These are phyloP conservation scores for Typhlomys cinereus DNA, from an alignment of 2,113 vertebrate genomes.

Conservation along the genomic window DNA sequence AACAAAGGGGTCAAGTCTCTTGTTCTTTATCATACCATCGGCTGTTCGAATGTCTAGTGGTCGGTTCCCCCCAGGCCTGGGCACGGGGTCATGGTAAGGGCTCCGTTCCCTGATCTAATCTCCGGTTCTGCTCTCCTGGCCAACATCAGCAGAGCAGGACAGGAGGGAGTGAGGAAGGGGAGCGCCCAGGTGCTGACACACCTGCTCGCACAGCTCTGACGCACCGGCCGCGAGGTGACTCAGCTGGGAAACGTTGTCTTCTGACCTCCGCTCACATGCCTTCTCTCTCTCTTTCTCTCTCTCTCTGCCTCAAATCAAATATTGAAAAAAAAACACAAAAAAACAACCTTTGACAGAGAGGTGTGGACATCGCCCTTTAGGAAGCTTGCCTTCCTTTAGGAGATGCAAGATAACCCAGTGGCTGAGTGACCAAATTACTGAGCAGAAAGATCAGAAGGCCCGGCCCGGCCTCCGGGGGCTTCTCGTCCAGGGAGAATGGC, in stretches of 20 bases:
- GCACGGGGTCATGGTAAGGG: neutral
- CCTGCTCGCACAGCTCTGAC: too few relatives aligned
- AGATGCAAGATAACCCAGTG: neutral
- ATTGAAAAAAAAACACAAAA: too few relatives aligned
- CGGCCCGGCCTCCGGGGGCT: neutral
- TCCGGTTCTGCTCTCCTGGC: constrained; percentile 24
- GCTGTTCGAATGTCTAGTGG: neutral
- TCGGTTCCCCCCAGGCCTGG: neutral
- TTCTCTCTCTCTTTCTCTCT: too few relatives aligned
- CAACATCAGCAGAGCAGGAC: neutral
- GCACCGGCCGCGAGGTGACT: too few relatives aligned
- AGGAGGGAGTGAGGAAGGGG: neutral
- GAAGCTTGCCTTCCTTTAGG: neutral
- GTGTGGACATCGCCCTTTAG: neutral
- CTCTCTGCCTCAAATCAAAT: too few relatives aligned
- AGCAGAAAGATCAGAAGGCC: neutral
- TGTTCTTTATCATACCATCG: neutral
- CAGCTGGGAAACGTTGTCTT: too few relatives aligned
- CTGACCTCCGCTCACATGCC: too few relatives aligned
- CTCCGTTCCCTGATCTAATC: constrained; percentile 27
- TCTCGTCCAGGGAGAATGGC: neutral
- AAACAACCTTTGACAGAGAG: neutral
- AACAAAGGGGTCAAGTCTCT: neutral
- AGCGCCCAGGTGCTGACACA: too few relatives aligned
- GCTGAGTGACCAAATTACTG: neutral